Evolutionary conservation across 2,888 invertebrate species (phyloP), one percentile per base, ranked within the genome.

Genomic region (Protodeltote pygarga): DNA sequence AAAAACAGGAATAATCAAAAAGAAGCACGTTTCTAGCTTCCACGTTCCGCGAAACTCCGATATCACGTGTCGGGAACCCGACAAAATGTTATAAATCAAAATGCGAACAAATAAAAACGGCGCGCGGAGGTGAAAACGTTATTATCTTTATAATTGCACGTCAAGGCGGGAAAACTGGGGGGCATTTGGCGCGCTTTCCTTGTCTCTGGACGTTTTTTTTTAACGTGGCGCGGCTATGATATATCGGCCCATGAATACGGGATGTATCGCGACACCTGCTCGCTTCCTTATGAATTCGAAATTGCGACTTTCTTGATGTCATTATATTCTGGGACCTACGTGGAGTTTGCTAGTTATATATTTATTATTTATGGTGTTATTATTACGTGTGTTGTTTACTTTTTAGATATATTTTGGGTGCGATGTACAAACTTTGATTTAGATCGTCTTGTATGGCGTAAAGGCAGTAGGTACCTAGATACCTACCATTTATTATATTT

Each of bases 131-230:
- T 88, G 90, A 89, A 89, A 90, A 87, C 85, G 87, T 91, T 92
- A 91, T 92, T 92, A 92, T 91, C 90, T 90, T 89, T 92, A 88
- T 92, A 92, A 92, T 92, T 92, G 92, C 89, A 91, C 88, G 91
- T 92, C 92, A 91, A 84, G 84, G 76, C 80, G 82, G 81, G 81
- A 81, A 82, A 82, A 77, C 77, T 71, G 73, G 71, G 72, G 78
- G 74, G 74, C 73, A 79, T 78, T 81, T 75, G 71, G 72, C 78
- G 71, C 67, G 68, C 73, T 78, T 76, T 77, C 67, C 73, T 62
- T 62, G 64, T 73, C 76, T 73, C 73, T 72, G 71, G 65, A 60
- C 55, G 52, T 69, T 73, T 80, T 79, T n/a, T 77, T 82, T 83
- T 75, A 77, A 73, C 77, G 75, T 66, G 60, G 47, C 57, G 55